Conservation (phyloP, 2,888 invertebrate species). For the Erebia epiphron region DNA sequence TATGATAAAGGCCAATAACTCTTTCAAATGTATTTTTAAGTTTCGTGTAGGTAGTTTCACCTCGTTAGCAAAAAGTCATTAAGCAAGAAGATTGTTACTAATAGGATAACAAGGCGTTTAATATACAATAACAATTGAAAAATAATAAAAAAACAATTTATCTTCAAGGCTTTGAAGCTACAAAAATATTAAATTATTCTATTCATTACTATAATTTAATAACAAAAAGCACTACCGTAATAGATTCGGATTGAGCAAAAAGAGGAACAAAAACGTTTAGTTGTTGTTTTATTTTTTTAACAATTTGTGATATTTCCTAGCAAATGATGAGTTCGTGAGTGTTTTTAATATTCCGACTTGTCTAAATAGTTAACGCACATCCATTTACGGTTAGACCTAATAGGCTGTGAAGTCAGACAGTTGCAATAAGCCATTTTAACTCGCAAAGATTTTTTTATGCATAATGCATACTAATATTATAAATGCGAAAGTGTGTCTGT, state of each 20-base stretch:
- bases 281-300: conserved; percentile 39
- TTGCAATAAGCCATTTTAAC: not conserved
- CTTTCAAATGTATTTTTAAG: no score
- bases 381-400: conserved; percentile 25
- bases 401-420: conserved; percentile 10
- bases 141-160: conserved; percentile 31
- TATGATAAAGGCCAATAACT: no score
- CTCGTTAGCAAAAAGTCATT: conserved; percentile 1
- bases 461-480: no score
- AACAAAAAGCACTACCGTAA: conserved; percentile 45
- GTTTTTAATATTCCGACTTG: conserved; percentile 31
- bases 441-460: no score
- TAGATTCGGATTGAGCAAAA: conserved; percentile 23
- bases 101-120: conserved; percentile 3
- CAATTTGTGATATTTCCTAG: conserved; percentile 48
- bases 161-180: conserved; percentile 34
- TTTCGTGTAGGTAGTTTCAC: not conserved
- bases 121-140: conserved; percentile 22
- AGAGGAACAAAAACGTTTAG: conserved; percentile 28
- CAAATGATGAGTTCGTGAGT: conserved; percentile 52
- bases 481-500: no score
- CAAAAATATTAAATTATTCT: conserved; percentile 30
- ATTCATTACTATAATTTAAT: conserved; percentile 38
- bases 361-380: conserved; percentile 29
- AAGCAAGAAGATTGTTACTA: not conserved